phyloP scores from a whole-genome alignment of 2,888 invertebrate genomes.

The Stenodema calcarata region DNA sequence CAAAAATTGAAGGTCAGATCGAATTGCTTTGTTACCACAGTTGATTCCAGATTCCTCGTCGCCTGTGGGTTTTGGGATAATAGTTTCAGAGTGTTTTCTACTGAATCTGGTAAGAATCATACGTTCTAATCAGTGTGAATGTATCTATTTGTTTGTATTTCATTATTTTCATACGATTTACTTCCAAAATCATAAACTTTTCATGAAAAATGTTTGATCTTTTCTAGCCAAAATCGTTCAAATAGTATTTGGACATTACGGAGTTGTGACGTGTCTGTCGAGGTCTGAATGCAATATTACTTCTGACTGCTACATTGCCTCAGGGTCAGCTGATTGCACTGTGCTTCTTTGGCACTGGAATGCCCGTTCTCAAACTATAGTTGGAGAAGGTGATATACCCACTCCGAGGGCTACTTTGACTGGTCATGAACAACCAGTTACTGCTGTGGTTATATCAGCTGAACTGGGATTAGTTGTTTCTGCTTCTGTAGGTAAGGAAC shows the following conservation, averaged over 20 bases:
- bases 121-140: not conserved
- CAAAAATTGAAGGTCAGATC: conserved; percentile 92
- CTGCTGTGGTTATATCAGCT: conserved; percentile 94
- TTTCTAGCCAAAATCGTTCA: conserved; percentile 81
- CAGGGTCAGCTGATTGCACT: conserved; percentile 97
- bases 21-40: conserved; percentile 97
- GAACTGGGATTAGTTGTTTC: conserved; percentile 97
- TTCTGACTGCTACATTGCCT: conserved; percentile 98
- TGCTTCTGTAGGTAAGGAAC: conserved; percentile 70
- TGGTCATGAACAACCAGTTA: conserved; percentile 96
- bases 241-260: conserved; percentile 98
- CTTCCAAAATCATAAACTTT: too few species aligned
- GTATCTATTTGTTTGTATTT: too few species aligned
- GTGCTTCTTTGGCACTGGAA: conserved; percentile 99
- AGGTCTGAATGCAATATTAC: conserved; percentile 98
- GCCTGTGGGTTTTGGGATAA: conserved; percentile 99
- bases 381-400: conserved; percentile 94
- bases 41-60: conserved; percentile 95
- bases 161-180: too few species aligned
- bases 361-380: conserved; percentile 93
- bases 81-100: conserved; percentile 96
- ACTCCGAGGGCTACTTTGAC: conserved; percentile 96
- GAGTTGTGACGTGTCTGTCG: conserved; percentile 96
- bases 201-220: too few species aligned
- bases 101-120: conserved; percentile 79